Percentiles rank a stretch among this genome's conserved stretches.
phyloP scores from a whole-genome alignment of 1,140 invertebrate species.

The Drosophila rhopaloa region DNA sequence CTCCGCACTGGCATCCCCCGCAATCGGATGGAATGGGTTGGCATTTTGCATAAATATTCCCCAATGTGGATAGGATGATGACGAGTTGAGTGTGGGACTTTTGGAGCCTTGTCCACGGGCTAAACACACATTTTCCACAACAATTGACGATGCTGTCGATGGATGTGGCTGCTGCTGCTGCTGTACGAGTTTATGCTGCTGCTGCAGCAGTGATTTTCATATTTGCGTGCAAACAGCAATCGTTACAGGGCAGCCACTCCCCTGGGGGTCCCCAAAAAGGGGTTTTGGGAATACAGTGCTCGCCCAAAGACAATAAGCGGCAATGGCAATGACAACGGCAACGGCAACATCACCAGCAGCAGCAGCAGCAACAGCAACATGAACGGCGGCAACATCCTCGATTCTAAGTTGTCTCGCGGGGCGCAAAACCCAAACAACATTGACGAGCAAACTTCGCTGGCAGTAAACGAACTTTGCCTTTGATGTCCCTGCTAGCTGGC shows the following conservation, averaged over 20 bases:
- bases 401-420: slow-evolving; percentile 73
- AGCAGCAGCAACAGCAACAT: neutral
- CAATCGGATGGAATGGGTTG: slow-evolving; percentile 12
- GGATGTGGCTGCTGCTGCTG: slow-evolving; percentile 27
- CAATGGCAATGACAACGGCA: slow-evolving; percentile 34
- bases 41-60: slow-evolving; percentile 71
- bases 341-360: slow-evolving; percentile 7
- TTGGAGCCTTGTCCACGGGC: slow-evolving; percentile 48
- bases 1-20: slow-evolving; percentile 6
- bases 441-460: slow-evolving; percentile 57
- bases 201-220: slow-evolving; percentile 69
- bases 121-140: slow-evolving; percentile 62
- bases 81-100: slow-evolving; percentile 53
- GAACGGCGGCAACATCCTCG: slow-evolving; percentile 29
- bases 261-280: slow-evolving; percentile 9
- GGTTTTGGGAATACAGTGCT: neutral
- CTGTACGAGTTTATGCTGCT: slow-evolving; percentile 22
- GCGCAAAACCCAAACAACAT: slow-evolving; percentile 48
- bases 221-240: slow-evolving; percentile 70
- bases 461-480: slow-evolving; percentile 77
- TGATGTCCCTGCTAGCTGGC: slow-evolving; percentile 67
- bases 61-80: slow-evolving; percentile 51
- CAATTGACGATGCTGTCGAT: slow-evolving; percentile 54
- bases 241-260: slow-evolving; percentile 40
- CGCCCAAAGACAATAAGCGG: slow-evolving; percentile 49